Percentiles rank a stretch among this genome's conserved stretches.
phyloP scores from a whole-genome alignment of 2,113 vertebrate genomes.

The Neoarius graeffei region DNA sequence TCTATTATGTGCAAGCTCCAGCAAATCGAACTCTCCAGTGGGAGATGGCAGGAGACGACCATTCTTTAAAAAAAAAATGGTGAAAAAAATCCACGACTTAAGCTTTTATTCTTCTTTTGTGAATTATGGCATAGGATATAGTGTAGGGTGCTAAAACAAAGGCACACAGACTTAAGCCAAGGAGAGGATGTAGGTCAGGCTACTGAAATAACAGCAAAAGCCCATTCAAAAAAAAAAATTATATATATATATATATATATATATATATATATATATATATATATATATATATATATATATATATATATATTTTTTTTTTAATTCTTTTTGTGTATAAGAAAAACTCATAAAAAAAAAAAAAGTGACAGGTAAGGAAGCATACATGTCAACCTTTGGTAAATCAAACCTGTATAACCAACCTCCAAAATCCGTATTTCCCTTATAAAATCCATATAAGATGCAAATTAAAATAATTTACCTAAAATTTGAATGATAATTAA shows the following conservation, averaged over 20 bases:
- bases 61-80: slow-evolving; percentile 23
- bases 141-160: slow-evolving; percentile 61
- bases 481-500: too few relatives aligned
- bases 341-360: not conserved
- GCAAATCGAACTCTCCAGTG: slow-evolving; percentile 31
- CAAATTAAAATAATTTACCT: too few relatives aligned
- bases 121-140: slow-evolving; percentile 60
- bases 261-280: too few relatives aligned
- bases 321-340: slow-evolving; percentile 24
- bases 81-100: not conserved
- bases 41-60: slow-evolving; percentile 37
- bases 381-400: too few relatives aligned
- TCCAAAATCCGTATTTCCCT: too few relatives aligned
- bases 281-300: too few relatives aligned
- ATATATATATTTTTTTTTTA: not conserved
- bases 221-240: slow-evolving; percentile 21
- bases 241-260: too few relatives aligned
- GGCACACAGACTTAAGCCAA: slow-evolving; percentile 44
- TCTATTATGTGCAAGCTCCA: slow-evolving; percentile 42
- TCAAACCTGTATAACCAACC: too few relatives aligned
- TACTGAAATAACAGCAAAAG: slow-evolving; percentile 45
- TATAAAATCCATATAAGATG: too few relatives aligned
- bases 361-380: too few relatives aligned
- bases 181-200: slow-evolving; percentile 59
- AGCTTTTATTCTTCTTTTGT: slow-evolving; percentile 54